phyloP scores from a whole-genome alignment of 2,888 invertebrate species.

The Lithophane socia region DNA sequence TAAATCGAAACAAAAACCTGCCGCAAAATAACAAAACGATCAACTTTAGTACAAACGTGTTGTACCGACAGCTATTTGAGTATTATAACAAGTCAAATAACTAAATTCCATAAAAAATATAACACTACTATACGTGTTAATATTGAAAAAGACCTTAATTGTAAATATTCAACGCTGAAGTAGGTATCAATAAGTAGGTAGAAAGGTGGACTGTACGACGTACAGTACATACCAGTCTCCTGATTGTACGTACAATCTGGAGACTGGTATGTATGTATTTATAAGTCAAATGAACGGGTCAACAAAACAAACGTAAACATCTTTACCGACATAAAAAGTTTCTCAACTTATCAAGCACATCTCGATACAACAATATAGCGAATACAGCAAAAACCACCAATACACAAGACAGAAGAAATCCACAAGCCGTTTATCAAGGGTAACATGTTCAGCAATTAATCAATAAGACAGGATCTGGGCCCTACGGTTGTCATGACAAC shows the following conservation, averaged over 20 bases:
- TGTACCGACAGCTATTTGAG: too few species aligned
- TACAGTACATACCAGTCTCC: too few species aligned
- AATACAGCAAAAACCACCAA: conserved; percentile 43
- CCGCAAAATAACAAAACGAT: conserved; percentile 39
- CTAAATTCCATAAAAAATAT: not conserved
- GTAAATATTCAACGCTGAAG: not conserved
- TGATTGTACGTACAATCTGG: too few species aligned
- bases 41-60: not conserved
- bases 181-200: not conserved
- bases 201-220: not conserved
- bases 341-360: conserved; percentile 3
- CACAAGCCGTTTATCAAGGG: conserved; percentile 73
- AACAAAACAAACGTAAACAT: not conserved
- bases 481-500: conserved; percentile 73
- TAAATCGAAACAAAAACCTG: conserved; percentile 42
- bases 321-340: not conserved
- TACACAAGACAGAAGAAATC: conserved; percentile 53
- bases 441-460: conserved; percentile 80
- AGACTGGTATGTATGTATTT: not conserved
- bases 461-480: conserved; percentile 78
- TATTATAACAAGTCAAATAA: not conserved
- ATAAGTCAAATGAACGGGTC: not conserved
- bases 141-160: not conserved
- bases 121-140: not conserved
- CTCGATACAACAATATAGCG: conserved; percentile 25